Evolutionary conservation across 1,140 invertebrate genomes (phyloP).

Genomic region (Muscidifurax raptorellus): DNA sequence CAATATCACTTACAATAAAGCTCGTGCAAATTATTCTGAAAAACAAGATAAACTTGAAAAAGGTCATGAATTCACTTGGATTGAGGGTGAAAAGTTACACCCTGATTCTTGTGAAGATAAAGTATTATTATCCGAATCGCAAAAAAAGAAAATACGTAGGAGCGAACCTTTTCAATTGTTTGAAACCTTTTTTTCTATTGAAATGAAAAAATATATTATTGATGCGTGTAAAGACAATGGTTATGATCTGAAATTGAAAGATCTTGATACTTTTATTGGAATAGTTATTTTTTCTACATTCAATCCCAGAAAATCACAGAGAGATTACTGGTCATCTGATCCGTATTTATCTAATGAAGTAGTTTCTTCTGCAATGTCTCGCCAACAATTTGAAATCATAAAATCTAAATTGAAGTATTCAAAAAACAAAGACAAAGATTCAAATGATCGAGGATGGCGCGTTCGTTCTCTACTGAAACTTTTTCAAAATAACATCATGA

Average conservation of each 20-base stretch:
- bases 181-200: constrained; percentile 52
- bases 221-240: constrained; percentile 6
- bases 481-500: constrained; percentile 26
- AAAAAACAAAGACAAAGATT: constrained; percentile 36
- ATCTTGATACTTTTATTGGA: constrained; percentile 40
- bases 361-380: neutral
- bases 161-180: constrained; percentile 46
- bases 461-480: constrained; percentile 11
- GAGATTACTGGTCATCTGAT: constrained; percentile 2
- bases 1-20: too few species aligned
- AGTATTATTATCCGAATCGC: constrained; percentile 44
- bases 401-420: neutral
- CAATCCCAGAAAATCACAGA: constrained; percentile 15
- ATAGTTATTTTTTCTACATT: constrained; percentile 48
- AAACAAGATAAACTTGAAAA: constrained; percentile 50
- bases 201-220: constrained; percentile 55
- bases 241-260: constrained; percentile 25
- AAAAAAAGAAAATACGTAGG: constrained; percentile 45
- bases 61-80: constrained; percentile 46
- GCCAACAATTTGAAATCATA: neutral
- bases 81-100: constrained; percentile 47
- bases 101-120: constrained; percentile 34
- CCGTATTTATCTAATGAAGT: neutral
- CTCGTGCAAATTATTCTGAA: constrained; percentile 37
- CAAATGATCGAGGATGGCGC: constrained; percentile 7